Conservation (phyloP, 35 echinoderm and acorn worm genomes). For the Apostichopus japonicus region DNA sequence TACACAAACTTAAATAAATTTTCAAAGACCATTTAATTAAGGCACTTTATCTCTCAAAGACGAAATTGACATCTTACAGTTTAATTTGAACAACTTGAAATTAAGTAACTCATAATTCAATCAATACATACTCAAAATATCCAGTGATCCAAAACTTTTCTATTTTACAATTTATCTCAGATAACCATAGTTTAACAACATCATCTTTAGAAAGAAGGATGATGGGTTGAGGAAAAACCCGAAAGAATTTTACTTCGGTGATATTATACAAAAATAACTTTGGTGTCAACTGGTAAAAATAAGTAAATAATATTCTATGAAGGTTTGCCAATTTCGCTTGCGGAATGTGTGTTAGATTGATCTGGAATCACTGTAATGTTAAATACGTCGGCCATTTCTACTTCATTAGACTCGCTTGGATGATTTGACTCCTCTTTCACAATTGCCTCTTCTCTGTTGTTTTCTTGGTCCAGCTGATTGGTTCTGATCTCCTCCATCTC, state of each 20-base stretch:
- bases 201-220: neutral
- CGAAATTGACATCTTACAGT: neutral
- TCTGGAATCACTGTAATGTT: conserved; percentile 48
- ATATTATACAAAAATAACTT: conserved; percentile 51
- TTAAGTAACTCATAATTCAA: neutral
- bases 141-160: neutral
- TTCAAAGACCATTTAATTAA: no score
- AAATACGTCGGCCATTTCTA: conserved; percentile 37
- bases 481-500: neutral
- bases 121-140: neutral
- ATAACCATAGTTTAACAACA: neutral
- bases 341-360: neutral
- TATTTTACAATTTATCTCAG: neutral
- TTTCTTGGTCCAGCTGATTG: neutral
- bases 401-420: neutral
- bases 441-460: neutral
- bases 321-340: neutral
- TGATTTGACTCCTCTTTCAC: conserved; percentile 19
- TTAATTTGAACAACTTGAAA: neutral
- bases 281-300: neutral
- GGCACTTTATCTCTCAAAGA: no score
- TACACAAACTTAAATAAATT: neutral
- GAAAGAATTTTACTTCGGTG: neutral
- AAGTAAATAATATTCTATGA: neutral
- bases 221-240: no score